These are phyloP conservation scores for Archilochus colubris DNA, from an alignment of 2,113 vertebrate species.

Conservation along the genomic window DNA sequence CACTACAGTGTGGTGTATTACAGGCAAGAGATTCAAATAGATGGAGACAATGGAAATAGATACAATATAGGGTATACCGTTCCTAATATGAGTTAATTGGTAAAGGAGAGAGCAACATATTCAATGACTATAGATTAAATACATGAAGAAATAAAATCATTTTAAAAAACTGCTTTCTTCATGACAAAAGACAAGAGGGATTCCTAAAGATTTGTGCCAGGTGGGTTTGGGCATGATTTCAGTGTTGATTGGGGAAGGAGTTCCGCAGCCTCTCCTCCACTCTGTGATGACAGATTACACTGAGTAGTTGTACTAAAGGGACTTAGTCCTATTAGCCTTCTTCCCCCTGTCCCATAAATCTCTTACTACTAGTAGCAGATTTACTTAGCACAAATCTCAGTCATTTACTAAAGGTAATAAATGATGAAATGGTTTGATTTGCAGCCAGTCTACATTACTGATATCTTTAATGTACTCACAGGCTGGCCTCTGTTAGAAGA, in stretches of 20 bases:
- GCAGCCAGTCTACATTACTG: not conserved
- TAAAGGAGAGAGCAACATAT: not conserved
- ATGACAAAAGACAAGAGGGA: not conserved
- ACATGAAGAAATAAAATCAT: not conserved
- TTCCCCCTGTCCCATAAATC: conserved; percentile 11
- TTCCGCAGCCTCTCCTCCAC: not conserved
- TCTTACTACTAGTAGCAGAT: not conserved
- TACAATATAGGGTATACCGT: not conserved
- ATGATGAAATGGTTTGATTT: not conserved
- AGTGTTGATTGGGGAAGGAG: not conserved
- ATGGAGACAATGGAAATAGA: not conserved
- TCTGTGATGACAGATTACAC: not conserved
- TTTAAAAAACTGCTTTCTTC: not conserved
- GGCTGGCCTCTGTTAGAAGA: not conserved
- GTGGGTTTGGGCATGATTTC: not conserved
- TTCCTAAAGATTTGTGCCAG: not conserved
- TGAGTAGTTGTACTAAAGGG: not conserved
- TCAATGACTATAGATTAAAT: not conserved
- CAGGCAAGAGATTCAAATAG: not conserved
- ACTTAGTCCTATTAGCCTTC: conserved; percentile 1
- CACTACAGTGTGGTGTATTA: accelerated
- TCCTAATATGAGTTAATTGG: not conserved
- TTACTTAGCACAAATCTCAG: conserved; percentile 22
- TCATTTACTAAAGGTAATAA: conserved; percentile 37
- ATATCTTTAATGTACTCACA: not conserved